Base-by-base conservation (phyloP, 2,113 vertebrate genomes). In the Pelodiscus sinensis region DNA sequence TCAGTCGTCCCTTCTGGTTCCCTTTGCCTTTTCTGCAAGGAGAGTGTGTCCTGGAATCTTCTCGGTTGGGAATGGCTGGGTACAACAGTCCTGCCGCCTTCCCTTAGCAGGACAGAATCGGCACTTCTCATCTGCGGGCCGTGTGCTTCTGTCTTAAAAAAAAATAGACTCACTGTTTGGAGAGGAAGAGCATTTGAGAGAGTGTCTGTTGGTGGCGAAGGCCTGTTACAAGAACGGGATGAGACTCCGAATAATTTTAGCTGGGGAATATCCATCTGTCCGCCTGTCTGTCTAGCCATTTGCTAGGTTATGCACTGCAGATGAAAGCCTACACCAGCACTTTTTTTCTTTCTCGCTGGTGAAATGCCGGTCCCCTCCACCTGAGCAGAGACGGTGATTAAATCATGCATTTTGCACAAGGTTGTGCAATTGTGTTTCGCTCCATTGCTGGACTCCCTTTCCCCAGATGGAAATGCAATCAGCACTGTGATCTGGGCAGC, bases 221-320 rank as follows among this genome's bases (percentile, higher is more conserved):
- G 94, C 6, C 0, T 55, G 2, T 85, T 81, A 81, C 4, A 38
- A 2, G 38, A 81, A 22, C 10, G 22, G 85, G 78, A 82, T 25
- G 75, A 90, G 71, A 75, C 83, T 15, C 9, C 0, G 29, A 25
- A 91, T 82, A 3, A 86, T 55, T 2, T 2, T 2, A 3, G 2
- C 3, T 0, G 0, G 2, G 60, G 52, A 54, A 54, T 54, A 54
- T 54, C 52, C 14, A 5, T 21, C 21, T 21, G 5, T 57, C 60
- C 29, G 21, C 93, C 82, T 38, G 77, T 77, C 79, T 71, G 0
- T 9, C 0, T 0, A 78, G 84, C 82, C 87, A 24, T 94, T 90
- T 50, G 92, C 88, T 15, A 88, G 94, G 92, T 90, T 89, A 93
- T 97, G 78, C 60, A 82, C 80, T 52, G 60, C 2, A 2, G 3